Conservation (phyloP, 2,888 invertebrate species). For the Blastobasis adustella region DNA sequence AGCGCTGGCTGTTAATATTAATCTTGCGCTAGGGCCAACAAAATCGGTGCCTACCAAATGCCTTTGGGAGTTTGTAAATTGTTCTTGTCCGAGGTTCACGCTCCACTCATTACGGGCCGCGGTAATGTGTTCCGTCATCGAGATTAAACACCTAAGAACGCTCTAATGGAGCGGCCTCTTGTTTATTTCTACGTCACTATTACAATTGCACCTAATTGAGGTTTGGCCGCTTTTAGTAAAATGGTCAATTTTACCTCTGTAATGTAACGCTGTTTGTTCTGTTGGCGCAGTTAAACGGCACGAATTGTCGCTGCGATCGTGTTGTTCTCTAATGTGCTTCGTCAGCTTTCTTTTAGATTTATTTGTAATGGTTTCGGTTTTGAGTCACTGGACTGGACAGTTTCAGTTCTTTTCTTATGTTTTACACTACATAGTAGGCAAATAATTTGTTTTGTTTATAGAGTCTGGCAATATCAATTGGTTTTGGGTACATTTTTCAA, state of each 20-base stretch:
- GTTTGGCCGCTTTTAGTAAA: conserved; percentile 69
- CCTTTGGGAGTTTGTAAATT: conserved; percentile 64
- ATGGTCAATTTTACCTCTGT: conserved; percentile 56
- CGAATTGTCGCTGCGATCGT: conserved; percentile 27
- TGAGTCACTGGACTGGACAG: too few species aligned
- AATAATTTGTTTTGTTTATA: too few species aligned
- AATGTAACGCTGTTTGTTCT: conserved; percentile 45
- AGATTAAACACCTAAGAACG: conserved; percentile 50
- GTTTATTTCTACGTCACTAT: conserved; percentile 63
- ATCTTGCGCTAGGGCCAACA: conserved; percentile 20
- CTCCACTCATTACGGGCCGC: conserved; percentile 55
- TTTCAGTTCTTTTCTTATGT: too few species aligned
- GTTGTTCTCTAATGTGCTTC: conserved; percentile 2
- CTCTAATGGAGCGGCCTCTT: conserved; percentile 56
- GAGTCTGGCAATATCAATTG: too few species aligned
- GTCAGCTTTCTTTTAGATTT: conserved; percentile 8
- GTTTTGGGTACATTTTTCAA: too few species aligned
- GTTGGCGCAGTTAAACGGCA: conserved; percentile 31
- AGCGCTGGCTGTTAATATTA: conserved; percentile 25
- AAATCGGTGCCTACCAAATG: conserved; percentile 37
- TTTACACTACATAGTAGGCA: too few species aligned
- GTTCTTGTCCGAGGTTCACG: conserved; percentile 57
- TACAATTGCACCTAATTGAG: conserved; percentile 66
- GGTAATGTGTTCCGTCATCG: conserved; percentile 72
- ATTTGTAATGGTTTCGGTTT: background rate